These are phyloP conservation scores for Drosophila sp. DNA, from an alignment of 1,140 invertebrate genomes.

Conservation along the genomic window DNA sequence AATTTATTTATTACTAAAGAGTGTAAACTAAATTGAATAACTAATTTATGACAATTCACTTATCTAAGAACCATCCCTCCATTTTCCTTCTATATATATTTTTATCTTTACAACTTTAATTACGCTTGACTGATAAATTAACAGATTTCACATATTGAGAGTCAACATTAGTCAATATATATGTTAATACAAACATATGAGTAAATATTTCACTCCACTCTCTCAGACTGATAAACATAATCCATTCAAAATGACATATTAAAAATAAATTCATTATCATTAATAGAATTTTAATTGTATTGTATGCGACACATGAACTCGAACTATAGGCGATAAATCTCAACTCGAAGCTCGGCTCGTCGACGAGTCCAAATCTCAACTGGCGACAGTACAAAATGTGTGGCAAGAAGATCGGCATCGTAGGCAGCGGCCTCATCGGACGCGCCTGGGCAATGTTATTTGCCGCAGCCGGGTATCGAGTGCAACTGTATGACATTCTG, in stretches of 20 bases:
- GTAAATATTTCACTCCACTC: too few relatives aligned
- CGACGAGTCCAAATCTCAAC: not conserved
- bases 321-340: conserved; percentile 68
- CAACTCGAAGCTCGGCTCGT: conserved; percentile 1
- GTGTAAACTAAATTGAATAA: too few relatives aligned
- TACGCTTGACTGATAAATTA: too few relatives aligned
- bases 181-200: too few relatives aligned
- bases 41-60: too few relatives aligned
- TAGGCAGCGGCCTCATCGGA: conserved; percentile 94
- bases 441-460: conserved; percentile 98
- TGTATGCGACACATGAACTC: conserved; percentile 59
- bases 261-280: conserved; percentile 65
- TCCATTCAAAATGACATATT: conserved; percentile 9
- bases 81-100: too few relatives aligned
- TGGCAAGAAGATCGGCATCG: conserved; percentile 88
- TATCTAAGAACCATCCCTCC: too few relatives aligned
- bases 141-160: too few relatives aligned
- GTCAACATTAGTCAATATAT: too few relatives aligned
- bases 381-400: conserved; percentile 60
- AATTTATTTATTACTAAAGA: too few relatives aligned
- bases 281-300: conserved; percentile 59
- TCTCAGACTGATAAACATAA: conserved; percentile 14
- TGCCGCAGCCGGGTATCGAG: conserved; percentile 93
- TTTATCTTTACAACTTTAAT: too few relatives aligned
- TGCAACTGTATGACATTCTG: conserved; percentile 93